phyloP scores from a whole-genome alignment of 1,140 invertebrate species.

The roundworm (Caenorhabditis elegans) region DNA sequence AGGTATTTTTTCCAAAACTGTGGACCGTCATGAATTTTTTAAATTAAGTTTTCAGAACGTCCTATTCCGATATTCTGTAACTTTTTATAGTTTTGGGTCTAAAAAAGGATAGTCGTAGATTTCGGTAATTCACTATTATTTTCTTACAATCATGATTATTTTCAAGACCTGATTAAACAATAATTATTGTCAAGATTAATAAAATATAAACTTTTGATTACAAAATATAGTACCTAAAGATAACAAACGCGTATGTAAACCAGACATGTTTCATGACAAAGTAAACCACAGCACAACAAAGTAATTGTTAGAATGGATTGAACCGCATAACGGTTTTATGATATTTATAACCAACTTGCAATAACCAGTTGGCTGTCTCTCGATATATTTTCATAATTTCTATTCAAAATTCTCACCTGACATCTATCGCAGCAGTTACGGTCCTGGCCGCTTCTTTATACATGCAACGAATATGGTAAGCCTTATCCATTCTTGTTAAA shows the following conservation, averaged over 20 bases:
- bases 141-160: too few relatives aligned
- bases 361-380: neutral
- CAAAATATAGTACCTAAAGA: neutral
- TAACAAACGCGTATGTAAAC: neutral
- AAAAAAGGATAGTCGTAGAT: too few relatives aligned
- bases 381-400: neutral
- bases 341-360: neutral
- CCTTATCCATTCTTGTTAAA: slow-evolving; percentile 64
- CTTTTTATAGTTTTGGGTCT: too few relatives aligned
- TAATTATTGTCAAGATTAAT: too few relatives aligned
- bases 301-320: neutral
- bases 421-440: slow-evolving; percentile 56
- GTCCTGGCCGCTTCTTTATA: slow-evolving; percentile 57
- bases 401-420: slow-evolving; percentile 53
- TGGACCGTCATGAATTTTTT: too few relatives aligned
- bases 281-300: neutral
- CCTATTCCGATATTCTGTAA: too few relatives aligned
- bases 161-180: too few relatives aligned
- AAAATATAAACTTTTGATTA: too few relatives aligned
- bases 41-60: too few relatives aligned
- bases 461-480: slow-evolving; percentile 66
- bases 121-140: too few relatives aligned
- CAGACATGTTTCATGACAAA: slow-evolving; percentile 2
- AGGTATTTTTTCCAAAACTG: too few relatives aligned
- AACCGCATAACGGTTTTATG: neutral